These are phyloP conservation scores for Sinotaia quadrata DNA, from an alignment of 2,888 invertebrate genomes.

Conservation along the genomic window DNA sequence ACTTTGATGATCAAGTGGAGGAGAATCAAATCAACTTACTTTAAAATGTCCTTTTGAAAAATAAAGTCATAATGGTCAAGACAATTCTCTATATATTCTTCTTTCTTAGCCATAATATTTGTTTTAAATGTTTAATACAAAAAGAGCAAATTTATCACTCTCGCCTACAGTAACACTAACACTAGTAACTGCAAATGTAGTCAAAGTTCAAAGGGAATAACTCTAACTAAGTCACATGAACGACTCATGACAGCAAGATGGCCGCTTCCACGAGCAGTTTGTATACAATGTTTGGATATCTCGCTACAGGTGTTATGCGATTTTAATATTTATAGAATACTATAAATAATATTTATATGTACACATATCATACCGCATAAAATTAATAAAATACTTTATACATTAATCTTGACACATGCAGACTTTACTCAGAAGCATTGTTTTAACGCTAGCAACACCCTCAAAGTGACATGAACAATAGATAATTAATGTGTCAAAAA, in stretches of 20 bases:
- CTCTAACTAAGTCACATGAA: conserved; percentile 30
- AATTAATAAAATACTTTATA: too few species aligned
- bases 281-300: too few species aligned
- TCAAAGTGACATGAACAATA: too few species aligned
- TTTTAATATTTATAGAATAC: too few species aligned
- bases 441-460: too few species aligned
- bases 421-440: too few species aligned
- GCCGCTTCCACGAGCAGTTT: conserved; percentile 3
- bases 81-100: conserved; percentile 39
- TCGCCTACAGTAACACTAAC: background rate
- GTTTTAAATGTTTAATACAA: conserved; percentile 44
- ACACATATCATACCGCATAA: too few species aligned
- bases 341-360: too few species aligned
- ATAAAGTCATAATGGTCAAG: conserved; percentile 46
- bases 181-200: background rate
- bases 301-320: too few species aligned
- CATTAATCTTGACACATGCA: too few species aligned
- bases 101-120: conserved; percentile 9
- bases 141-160: background rate
- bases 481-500: too few species aligned
- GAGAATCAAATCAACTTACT: conserved; percentile 37
- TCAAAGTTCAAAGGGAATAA: conserved; percentile 10
- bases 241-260: conserved; percentile 34
- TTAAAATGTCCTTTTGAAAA: conserved; percentile 50
- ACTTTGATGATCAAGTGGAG: background rate